Evolutionary conservation across 2,113 vertebrate genomes (phyloP), one percentile per base, ranked within the genome.

Genomic region (Saimiri boliviensis): DNA sequence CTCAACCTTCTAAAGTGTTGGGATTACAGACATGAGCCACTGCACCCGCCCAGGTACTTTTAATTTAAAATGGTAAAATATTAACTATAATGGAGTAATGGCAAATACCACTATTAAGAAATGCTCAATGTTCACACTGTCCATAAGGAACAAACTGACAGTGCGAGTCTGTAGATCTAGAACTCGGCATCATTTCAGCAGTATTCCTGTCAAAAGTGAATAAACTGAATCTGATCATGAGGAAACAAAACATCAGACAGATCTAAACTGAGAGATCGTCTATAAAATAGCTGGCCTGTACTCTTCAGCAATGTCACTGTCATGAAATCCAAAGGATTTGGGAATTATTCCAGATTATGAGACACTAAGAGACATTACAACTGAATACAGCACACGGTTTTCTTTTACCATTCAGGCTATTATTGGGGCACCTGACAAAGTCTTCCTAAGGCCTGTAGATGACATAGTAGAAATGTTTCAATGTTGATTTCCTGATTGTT

Each of bases 341-440:
- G 47, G 23, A 54, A 92, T 3, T 60, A 17, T 70, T 37, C 35
- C 73, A 82, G 56, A 76, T 40, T 52, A 73, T n/a, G 42, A 76
- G 25, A 56, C 17, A 45, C 14, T 37, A 74, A 84, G 60, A 91
- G 30, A 91, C 60, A 88, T 2, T 60, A 63, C n/a, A 77, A 86
- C 8, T 42, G 76, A 91, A 60, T 40, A 71, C 32, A 92, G 92
- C 42, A 12, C 21, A 70, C n/a, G 20, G 5, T 82, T 70, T 88
- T 74, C 71, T 84, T 66, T 79, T 80, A 71, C 20, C 35, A 42
- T 56, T 45, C 71, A 94, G 83, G 42, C 45, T 49, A 68, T 84
- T 85, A 76, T 30, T 94, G 71, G 54, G 54, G 88, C 52, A 96
- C 88, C 71, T 37, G 40, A 93, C 40, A 93, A 90, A 94, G 93